phyloP scores from a whole-genome alignment of 1,140 invertebrate species.

The Lepidurus couesii region DNA sequence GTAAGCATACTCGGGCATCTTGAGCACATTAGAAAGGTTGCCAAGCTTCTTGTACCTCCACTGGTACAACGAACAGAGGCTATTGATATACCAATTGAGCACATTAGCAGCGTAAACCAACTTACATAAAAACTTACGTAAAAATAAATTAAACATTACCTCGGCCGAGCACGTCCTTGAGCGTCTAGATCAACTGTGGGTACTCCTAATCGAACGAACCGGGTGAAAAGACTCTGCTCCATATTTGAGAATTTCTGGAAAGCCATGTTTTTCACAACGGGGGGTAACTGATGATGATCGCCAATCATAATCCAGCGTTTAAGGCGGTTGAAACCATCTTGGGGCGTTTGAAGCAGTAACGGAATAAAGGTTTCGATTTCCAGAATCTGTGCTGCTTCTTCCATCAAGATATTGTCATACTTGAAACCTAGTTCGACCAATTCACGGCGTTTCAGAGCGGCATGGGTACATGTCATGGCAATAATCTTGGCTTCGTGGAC shows the following conservation, averaged over 20 bases:
- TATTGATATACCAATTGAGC: conserved; percentile 43
- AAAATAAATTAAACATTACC: conserved; percentile 48
- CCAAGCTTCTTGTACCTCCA: conserved; percentile 96
- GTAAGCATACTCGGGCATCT: conserved; percentile 71
- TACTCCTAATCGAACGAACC: conserved; percentile 91
- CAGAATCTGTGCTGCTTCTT: conserved; percentile 97
- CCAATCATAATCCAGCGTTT: conserved; percentile 99
- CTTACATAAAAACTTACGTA: not conserved
- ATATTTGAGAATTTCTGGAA: conserved; percentile 99
- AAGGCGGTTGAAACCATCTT: conserved; percentile 89
- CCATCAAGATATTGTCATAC: conserved; percentile 99
- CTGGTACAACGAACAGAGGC: conserved; percentile 91
- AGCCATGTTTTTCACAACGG: conserved; percentile 99
- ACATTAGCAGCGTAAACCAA: conserved; percentile 20
- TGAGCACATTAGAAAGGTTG: conserved; percentile 81
- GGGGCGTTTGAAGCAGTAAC: conserved; percentile 90
- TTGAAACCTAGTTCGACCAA: conserved; percentile 76
- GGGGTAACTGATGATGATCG: conserved; percentile 99
- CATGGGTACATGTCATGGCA: conserved; percentile 99
- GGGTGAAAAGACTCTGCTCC: conserved; percentile 97
- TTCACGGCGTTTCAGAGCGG: conserved; percentile 92
- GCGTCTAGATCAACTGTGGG: conserved; percentile 95
- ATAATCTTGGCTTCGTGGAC: conserved; percentile 99
- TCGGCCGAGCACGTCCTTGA: conserved; percentile 87
- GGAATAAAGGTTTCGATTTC: conserved; percentile 99